phyloP scores from a whole-genome alignment of 1,140 invertebrate genomes.

The Bombus polaris region DNA sequence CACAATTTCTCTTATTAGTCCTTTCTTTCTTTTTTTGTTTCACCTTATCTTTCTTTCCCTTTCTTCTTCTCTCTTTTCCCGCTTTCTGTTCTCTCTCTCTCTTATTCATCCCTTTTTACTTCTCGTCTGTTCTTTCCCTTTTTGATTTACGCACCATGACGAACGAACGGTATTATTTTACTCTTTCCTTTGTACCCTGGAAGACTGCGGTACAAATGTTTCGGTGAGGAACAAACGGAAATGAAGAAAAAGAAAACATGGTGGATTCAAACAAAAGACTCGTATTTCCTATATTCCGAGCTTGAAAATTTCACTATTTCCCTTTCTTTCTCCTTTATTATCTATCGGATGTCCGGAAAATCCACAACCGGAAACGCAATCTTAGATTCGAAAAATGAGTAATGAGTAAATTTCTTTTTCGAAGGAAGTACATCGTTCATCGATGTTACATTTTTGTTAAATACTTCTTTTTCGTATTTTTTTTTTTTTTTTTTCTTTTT shows the following conservation, averaged over 20 bases:
- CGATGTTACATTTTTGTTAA: background rate
- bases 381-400: background rate
- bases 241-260: constrained; percentile 19
- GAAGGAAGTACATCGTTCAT: background rate
- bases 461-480: background rate
- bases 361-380: constrained; percentile 36
- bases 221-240: constrained; percentile 18
- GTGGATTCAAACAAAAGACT: constrained; percentile 20
- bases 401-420: background rate
- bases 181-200: constrained; percentile 67
- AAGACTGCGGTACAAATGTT: constrained; percentile 70
- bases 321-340: constrained; percentile 10
- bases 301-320: constrained; percentile 29
- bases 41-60: background rate
- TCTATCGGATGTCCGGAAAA: constrained; percentile 58
- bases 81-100: constrained; percentile 46
- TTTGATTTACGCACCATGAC: constrained; percentile 65
- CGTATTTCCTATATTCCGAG: background rate
- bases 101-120: constrained; percentile 28
- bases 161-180: constrained; percentile 56
- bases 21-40: constrained; percentile 12
- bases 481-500: background rate
- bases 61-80: background rate
- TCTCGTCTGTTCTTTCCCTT: constrained; percentile 38
- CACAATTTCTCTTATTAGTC: constrained; percentile 66